Evolutionary conservation across 1,140 invertebrate species (phyloP), one percentile per base, ranked within the genome.

Genomic region (Camponotus floridanus): DNA sequence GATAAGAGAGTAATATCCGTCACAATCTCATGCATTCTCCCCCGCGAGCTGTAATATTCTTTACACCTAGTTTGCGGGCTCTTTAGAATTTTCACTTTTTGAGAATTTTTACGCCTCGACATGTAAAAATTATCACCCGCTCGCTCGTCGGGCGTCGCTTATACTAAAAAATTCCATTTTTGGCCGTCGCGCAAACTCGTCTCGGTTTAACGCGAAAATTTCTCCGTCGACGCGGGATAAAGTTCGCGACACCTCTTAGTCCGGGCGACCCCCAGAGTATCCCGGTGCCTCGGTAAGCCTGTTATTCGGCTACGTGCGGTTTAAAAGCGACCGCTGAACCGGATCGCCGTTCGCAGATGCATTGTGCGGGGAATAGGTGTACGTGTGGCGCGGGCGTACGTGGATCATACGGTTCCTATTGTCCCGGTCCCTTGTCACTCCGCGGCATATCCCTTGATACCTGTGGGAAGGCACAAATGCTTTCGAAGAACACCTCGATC

Each of bases 401-500:
- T 80, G 74, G 78, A 86, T 71, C 81, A 88, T 86, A 85, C 68
- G 64, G 62, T 83, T 87, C 33, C 86, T 59, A 91, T 91, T 91
- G 90, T 91, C 78, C 91, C 79, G 78, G 79, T 87, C 90, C 86
- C 90, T 91, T 91, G 90, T 91, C 91, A 90, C 89, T 91, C 80
- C 74, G 70, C 61, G 81, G 65, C 85, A 90, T 91, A 91, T 88
- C 91, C 87, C 86, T 90, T 90, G 91, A 91, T 91, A 91, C 90
- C 87, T 87, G 90, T 91, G 91, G 88, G 91, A 91, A 91, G 67
- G 88, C 67, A 90, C 91, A 91, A 91, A 91, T 91, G 91, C 91
- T 87, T 59, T 45, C 85, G 81, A 90, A 83, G 80, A 90, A 86
- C 61, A 81, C 45, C 87, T 84, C 78, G 62, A 86, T 86, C 78